A percentile compares a stretch with the other conserved stretches of the same genome.
These are phyloP conservation scores for Lepidocyrtoides sp. DNA, from an alignment of 2,888 invertebrate species.

Conservation along the genomic window DNA sequence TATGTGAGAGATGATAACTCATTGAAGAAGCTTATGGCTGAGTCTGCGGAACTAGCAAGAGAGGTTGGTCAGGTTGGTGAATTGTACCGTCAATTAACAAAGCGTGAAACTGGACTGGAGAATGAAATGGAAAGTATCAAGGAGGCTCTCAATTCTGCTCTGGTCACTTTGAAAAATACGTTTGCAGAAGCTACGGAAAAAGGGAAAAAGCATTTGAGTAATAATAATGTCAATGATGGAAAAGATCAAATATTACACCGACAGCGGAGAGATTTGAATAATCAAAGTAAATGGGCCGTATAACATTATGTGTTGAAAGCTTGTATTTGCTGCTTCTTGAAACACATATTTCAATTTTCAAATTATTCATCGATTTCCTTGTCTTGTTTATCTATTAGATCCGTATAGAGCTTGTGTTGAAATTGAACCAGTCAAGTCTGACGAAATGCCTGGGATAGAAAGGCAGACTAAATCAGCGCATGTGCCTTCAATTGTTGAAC, in stretches of 20 bases:
- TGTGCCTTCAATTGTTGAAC: too few species aligned
- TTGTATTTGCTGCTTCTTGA: neutral
- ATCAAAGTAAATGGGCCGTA: neutral
- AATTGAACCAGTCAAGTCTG: conserved; percentile 50
- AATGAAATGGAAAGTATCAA: conserved; percentile 79
- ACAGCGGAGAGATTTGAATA: conserved; percentile 38
- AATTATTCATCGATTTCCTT: neutral
- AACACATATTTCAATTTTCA: neutral
- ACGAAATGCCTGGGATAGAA: neutral
- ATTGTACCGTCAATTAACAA: conserved; percentile 71
- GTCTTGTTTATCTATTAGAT: conserved; percentile 5
- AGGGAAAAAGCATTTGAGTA: neutral
- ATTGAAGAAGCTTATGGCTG: conserved; percentile 66
- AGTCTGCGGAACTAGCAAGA: conserved; percentile 78
- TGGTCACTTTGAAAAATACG: conserved; percentile 70
- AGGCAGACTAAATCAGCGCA: neutral
- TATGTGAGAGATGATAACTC: conserved; percentile 28
- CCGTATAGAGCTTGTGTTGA: conserved; percentile 82
- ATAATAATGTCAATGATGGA: neutral
- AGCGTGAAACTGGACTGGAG: conserved; percentile 72
- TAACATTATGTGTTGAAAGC: neutral
- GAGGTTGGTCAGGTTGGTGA: conserved; percentile 75
- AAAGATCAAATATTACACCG: neutral
- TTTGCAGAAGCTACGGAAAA: conserved; percentile 30
- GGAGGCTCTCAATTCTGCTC: conserved; percentile 70